Percentiles rank a stretch among this genome's conserved stretches.
Evolutionary conservation across 1,140 invertebrate species (phyloP).

Genomic region (Lerema accius): DNA sequence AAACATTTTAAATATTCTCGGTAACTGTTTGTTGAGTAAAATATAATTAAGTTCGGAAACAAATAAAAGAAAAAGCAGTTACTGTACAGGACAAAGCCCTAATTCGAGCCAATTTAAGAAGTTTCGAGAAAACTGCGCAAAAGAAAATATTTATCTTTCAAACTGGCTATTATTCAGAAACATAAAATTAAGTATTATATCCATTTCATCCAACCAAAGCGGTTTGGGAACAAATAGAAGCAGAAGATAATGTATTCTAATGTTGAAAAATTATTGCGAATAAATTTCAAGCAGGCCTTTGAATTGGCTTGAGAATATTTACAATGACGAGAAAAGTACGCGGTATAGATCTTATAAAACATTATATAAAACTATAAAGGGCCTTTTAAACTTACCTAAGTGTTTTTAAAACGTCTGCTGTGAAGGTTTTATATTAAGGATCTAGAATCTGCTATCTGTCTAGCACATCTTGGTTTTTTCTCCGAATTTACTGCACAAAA

Average conservation of each 20-base stretch:
- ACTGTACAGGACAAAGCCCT: slow-evolving; percentile 24
- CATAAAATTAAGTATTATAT: slow-evolving; percentile 21
- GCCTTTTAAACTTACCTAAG: not conserved
- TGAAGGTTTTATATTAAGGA: too few species aligned
- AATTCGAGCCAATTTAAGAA: slow-evolving; percentile 29
- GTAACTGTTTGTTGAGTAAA: slow-evolving; percentile 27
- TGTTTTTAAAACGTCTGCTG: too few species aligned
- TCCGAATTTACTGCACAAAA: too few species aligned
- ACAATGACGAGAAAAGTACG: not conserved
- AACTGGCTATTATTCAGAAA: slow-evolving; percentile 17
- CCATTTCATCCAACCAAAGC: slow-evolving; percentile 12
- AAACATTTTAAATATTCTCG: slow-evolving; percentile 25
- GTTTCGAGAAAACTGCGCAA: slow-evolving; percentile 29
- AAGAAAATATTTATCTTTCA: slow-evolving; percentile 26
- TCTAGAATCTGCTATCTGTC: too few species aligned
- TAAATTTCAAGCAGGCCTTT: slow-evolving; percentile 21
- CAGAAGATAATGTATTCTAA: slow-evolving; percentile 11
- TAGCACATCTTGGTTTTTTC: too few species aligned
- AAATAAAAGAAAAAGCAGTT: slow-evolving; percentile 25
- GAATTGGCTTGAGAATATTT: slow-evolving; percentile 4
- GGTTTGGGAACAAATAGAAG: slow-evolving; percentile 1
- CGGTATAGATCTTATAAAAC: not conserved
- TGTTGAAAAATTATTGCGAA: slow-evolving; percentile 16
- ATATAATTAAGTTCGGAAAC: slow-evolving; percentile 32
- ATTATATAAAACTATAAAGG: too few species aligned